Evolutionary conservation across 1,140 invertebrate species (phyloP).

Genomic region (Nebria ingens): DNA sequence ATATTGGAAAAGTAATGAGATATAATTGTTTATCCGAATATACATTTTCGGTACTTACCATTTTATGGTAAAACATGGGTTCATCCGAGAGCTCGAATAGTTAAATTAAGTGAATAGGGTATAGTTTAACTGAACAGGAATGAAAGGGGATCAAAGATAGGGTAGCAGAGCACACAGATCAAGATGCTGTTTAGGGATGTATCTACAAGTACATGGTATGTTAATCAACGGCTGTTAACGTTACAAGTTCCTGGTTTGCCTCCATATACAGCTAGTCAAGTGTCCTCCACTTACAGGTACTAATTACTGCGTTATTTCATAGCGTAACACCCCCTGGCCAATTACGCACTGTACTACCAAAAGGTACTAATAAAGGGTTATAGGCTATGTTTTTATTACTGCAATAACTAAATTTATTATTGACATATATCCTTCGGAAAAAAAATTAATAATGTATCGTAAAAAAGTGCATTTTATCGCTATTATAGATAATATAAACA

Average conservation of each 20-base stretch:
- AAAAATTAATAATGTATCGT: too few species aligned
- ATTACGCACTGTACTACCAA: neutral
- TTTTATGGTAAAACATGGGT: neutral
- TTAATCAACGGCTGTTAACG: neutral
- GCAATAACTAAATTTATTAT: neutral
- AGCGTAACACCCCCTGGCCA: neutral
- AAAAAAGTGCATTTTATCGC: too few species aligned
- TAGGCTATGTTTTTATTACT: conserved; percentile 1
- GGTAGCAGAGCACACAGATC: neutral
- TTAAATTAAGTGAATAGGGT: neutral
- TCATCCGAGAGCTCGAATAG: neutral
- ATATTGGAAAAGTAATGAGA: too few species aligned
- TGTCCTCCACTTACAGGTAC: neutral
- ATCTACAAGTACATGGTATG: neutral
- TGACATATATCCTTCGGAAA: too few species aligned
- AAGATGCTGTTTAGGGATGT: too few species aligned
- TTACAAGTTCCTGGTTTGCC: neutral
- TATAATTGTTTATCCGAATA: neutral
- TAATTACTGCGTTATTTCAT: neutral
- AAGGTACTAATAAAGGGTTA: neutral
- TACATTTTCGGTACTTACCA: neutral
- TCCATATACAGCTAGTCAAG: neutral
- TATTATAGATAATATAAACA: too few species aligned
- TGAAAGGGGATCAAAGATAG: neutral
- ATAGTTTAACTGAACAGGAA: neutral